Base-by-base conservation (phyloP, 2,797 vertebrate genomes). In the Pangasius krempfi region DNA sequence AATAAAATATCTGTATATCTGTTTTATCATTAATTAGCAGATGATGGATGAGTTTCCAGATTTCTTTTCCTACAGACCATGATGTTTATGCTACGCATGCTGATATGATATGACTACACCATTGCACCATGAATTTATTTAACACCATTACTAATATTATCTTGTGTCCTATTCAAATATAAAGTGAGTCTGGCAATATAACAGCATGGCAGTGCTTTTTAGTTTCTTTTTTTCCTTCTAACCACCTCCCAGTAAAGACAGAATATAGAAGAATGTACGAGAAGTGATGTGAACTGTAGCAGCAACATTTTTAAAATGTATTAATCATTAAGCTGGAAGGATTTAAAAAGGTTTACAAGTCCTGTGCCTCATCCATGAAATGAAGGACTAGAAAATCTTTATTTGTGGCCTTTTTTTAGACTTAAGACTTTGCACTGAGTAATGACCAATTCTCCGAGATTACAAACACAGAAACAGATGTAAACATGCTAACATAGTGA, bases 401-500 rank as follows among this genome's bases (percentile, higher is more conserved):
- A 76, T 76, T 76, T 44, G 20, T 73, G 20, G 33, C 22, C 22
- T 73, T 25, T 73, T 47, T 76, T 44, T 4, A 25, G 12, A n/a
- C 44, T n/a, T 54, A 18, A 79, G 50, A 7, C 75, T 79, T 37
- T 58, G 13, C 22, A 14, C 33, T 6, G 1, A 40, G 4, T 40
- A 40, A 58, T 25, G 9, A 27, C 18, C n/a, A 56, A 44, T 14
- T 8, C 56, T 27, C 58, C 62, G 22, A 62, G 25, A 62, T 44
- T 44, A 62, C 58, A 2, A 62, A 82, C 58, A 47, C 25, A n/a
- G 37, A 47, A 86, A 60, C 33, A 12, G 33, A 58, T 8, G 2
- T 60, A 76, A 86, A 76, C 25, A 62, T 47, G 37, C 25, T 60
- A 60, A 25, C 54, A n/a, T 40, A 27, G 9, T 2, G 40, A 98